Conservation (phyloP, 2,113 vertebrate species). For the Pitta sordida region DNA sequence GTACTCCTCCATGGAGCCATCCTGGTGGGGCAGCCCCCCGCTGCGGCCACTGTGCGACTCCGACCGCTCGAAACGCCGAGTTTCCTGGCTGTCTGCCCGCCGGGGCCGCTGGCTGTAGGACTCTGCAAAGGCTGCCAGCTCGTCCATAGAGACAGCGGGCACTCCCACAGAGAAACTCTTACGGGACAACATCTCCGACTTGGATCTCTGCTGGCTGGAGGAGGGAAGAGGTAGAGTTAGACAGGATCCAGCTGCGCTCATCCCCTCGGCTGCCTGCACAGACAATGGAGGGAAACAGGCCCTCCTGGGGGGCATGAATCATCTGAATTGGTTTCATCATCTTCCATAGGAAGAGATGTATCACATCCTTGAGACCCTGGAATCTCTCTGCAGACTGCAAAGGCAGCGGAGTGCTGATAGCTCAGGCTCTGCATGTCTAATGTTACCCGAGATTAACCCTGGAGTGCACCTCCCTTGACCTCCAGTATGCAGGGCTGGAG, state of each 20-base stretch:
- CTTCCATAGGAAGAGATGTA: neutral
- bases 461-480: neutral
- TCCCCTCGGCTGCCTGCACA: neutral
- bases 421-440: neutral
- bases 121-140: conserved; percentile 89
- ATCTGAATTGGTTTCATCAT: neutral
- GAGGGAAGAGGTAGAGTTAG: neutral
- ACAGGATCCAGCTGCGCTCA: neutral
- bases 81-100: conserved; percentile 74
- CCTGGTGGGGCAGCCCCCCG: conserved; percentile 51
- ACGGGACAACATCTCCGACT: conserved; percentile 88
- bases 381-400: neutral
- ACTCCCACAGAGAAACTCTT: conserved; percentile 83
- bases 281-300: neutral
- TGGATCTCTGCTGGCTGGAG: conserved; percentile 83
- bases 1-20: conserved; percentile 69
- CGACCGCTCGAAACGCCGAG: conserved; percentile 68
- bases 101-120: conserved; percentile 78
- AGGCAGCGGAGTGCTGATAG: neutral
- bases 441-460: neutral
- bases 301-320: neutral
- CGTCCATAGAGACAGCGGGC: conserved; percentile 89
- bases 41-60: conserved; percentile 56
- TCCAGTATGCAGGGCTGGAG: neutral
- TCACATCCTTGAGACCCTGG: neutral